Base-by-base conservation (phyloP, 2,888 invertebrate species). In the Parnassius apollo region DNA sequence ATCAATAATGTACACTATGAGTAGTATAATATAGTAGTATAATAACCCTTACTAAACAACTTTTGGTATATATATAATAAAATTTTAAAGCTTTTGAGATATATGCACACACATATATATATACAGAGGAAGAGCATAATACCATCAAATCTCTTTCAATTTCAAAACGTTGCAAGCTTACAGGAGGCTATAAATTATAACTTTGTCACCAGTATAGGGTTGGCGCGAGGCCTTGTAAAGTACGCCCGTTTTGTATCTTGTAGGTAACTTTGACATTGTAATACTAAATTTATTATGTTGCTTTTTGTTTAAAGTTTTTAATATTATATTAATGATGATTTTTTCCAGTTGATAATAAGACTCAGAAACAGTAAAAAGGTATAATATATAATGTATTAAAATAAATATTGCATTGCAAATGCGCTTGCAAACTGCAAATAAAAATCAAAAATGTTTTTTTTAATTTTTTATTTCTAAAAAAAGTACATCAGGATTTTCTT, bases 171-270 rank as follows among this genome's bases (percentile, higher is more conserved):
- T 52, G 59, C 48, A 46, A 58, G 51, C 55, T 59, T 56, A 59
- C 18, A 25, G 59, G 50, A 3, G 55, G 55, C 59, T 55, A 55
- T 59, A 63, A 63, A 63, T 59, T 63, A 59, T 63, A 63, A 63
- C 63, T 63, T 63, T 25, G 59, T 53, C 51, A 56, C 59, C 2
- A 59, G 9, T 42, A 42, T 45, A 59, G 59, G 55, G 55, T 46
- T 53, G 55, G 46, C 60, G 25, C 48, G 42, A 22, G n/a, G 50
- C 58, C 58, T 62, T 54, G 7, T 35, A 12, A 44, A 44, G 44
- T 13, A n/a, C 49, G 49, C 49, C 49, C 49, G 13, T 49, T 49
- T 49, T 49, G 49, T 13, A 49, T 49, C 9, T 11, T 12, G 46
- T 49, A 13, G 49, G 13, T 13, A 48, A 53, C 49, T 49, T 11